phyloP scores from a whole-genome alignment of 37 sponge, comb jelly and placozoan genomes.

The Beroe ovata region DNA sequence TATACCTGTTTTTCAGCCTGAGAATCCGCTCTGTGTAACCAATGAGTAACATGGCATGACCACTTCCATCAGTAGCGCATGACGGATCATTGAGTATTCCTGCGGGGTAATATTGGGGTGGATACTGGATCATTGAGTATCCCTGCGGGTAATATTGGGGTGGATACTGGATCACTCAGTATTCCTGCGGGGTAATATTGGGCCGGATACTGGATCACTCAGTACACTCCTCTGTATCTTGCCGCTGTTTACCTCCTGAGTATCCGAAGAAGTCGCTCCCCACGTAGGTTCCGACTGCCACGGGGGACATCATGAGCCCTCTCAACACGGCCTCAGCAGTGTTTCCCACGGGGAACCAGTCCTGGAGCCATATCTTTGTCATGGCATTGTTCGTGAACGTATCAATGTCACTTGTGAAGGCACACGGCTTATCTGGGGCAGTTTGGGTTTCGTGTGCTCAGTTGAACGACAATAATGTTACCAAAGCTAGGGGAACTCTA shows the following conservation, averaged over 20 bases:
- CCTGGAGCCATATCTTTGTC: slow-evolving; percentile 45
- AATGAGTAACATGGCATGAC: slow-evolving; percentile 19
- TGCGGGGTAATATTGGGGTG: not conserved
- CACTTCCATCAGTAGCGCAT: not conserved
- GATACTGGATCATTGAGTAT: too few relatives aligned
- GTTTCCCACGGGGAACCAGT: slow-evolving; percentile 4
- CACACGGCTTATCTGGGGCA: slow-evolving; percentile 16
- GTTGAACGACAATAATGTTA: too few relatives aligned
- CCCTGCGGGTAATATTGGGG: too few relatives aligned
- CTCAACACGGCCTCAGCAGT: not conserved
- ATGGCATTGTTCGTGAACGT: slow-evolving; percentile 13
- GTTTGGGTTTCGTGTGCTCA: too few relatives aligned
- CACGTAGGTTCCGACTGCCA: slow-evolving; percentile 19
- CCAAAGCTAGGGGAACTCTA: too few relatives aligned
- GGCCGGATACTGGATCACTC: too few relatives aligned
- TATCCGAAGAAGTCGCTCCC: slow-evolving; percentile 15
- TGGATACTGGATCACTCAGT: too few relatives aligned
- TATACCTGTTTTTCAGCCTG: slow-evolving; percentile 2
- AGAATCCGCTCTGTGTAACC: slow-evolving; percentile 7
- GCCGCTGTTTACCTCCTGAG: slow-evolving; percentile 49
- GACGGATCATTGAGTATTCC: not conserved
- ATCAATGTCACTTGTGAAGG: not conserved
- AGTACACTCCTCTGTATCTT: too few relatives aligned
- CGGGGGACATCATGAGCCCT: slow-evolving; percentile 12
- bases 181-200: too few relatives aligned